A percentile compares a stretch with the other conserved stretches of the same genome.
Evolutionary conservation across 2,113 vertebrate genomes (phyloP).

Genomic region (Eira barbara): DNA sequence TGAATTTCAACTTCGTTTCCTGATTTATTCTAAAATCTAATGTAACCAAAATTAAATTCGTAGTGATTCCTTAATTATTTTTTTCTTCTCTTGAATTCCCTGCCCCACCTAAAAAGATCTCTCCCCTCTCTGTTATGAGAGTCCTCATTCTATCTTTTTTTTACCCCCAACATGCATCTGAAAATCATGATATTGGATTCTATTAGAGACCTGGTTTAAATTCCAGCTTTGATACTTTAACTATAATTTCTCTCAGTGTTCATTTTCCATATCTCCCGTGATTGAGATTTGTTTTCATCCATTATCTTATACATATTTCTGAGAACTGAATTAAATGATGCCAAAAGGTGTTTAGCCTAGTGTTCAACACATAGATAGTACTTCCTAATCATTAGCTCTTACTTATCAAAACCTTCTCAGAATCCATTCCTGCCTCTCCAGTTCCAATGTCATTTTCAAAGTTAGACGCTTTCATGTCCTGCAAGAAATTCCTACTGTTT

Average conservation of each 20-base stretch:
- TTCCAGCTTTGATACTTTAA: background rate
- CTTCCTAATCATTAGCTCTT: background rate
- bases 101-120: background rate
- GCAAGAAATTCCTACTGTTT: background rate
- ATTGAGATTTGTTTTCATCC: background rate
- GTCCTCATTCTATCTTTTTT: background rate
- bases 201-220: background rate
- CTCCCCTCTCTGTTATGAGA: background rate
- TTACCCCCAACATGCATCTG: background rate
- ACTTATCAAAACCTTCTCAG: background rate
- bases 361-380: background rate
- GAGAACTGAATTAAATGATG: background rate
- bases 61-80: background rate
- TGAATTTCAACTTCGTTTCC: background rate
- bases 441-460: background rate
- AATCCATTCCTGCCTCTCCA: background rate
- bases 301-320: background rate
- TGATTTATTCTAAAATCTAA: background rate
- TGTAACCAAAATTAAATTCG: background rate
- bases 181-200: background rate
- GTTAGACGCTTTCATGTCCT: background rate
- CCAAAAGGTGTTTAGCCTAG: background rate
- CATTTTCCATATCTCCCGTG: background rate
- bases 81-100: background rate
- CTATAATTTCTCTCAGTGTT: background rate